phyloP scores from a whole-genome alignment of 2,797 vertebrate species.

The Kryptolebias ocellatus region DNA sequence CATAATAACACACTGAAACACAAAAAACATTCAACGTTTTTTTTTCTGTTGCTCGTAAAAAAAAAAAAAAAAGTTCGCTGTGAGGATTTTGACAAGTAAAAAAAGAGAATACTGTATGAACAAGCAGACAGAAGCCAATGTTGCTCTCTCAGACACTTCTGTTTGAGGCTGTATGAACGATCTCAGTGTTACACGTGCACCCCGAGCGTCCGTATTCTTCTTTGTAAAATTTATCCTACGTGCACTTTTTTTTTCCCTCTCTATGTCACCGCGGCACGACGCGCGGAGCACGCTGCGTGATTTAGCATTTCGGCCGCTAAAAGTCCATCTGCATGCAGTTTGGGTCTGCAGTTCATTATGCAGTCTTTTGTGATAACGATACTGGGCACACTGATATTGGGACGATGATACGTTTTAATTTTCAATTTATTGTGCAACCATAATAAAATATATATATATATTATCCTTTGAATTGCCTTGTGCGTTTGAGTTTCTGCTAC shows the following conservation, averaged over 20 bases:
- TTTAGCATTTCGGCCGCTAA: too few species aligned
- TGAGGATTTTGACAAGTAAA: slow-evolving; percentile 25
- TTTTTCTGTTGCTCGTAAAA: slow-evolving; percentile 20
- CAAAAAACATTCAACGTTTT: slow-evolving; percentile 3
- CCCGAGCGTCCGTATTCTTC: slow-evolving; percentile 26
- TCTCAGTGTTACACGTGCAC: slow-evolving; percentile 14
- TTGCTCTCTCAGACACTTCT: slow-evolving; percentile 3
- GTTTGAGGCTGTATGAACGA: slow-evolving; percentile 27
- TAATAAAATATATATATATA: too few species aligned
- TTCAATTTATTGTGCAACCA: too few species aligned
- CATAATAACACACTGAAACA: slow-evolving; percentile 29
- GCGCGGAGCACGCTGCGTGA: too few species aligned
- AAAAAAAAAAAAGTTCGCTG: slow-evolving; percentile 33
- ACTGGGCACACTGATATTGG: slow-evolving; percentile 7
- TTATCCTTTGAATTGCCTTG: too few species aligned
- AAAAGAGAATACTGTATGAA: slow-evolving; percentile 24
- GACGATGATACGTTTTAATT: background rate
- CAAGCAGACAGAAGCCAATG: slow-evolving; percentile 9
- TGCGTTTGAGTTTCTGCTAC: slow-evolving; percentile 13
- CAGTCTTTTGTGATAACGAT: too few species aligned
- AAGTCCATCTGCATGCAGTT: too few species aligned
- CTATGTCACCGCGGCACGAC: too few species aligned
- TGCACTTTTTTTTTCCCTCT: background rate
- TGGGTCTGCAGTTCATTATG: too few species aligned
- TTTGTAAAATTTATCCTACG: background rate